Evolutionary conservation across 2,113 vertebrate genomes (phyloP).

Genomic region (Poeciliopsis occidentalis): DNA sequence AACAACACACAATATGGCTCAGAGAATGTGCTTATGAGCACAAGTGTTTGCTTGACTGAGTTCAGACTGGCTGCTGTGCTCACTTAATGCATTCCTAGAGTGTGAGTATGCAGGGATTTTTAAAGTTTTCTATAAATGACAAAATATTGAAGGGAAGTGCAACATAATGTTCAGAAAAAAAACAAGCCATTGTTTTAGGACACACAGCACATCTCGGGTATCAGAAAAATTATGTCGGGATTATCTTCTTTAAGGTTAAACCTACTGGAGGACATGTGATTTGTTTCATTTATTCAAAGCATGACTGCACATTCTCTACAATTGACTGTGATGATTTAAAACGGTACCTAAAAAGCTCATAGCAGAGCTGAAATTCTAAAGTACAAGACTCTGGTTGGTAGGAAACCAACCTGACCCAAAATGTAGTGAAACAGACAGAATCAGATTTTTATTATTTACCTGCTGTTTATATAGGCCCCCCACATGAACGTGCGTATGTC

Average conservation of each 20-base stretch:
- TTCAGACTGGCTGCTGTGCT: slow-evolving; percentile 29
- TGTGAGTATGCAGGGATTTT: slow-evolving; percentile 26
- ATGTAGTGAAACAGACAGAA: background rate
- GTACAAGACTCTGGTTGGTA: background rate
- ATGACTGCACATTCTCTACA: background rate
- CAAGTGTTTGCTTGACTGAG: slow-evolving; percentile 35
- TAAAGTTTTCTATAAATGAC: slow-evolving; percentile 30
- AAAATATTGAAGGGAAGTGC: slow-evolving; percentile 26
- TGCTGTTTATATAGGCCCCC: slow-evolving; percentile 55
- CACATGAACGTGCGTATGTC: slow-evolving; percentile 42
- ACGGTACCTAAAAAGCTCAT: background rate
- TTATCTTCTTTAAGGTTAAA: slow-evolving; percentile 13
- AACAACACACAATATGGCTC: slow-evolving; percentile 59
- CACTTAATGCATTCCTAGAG: slow-evolving; percentile 33
- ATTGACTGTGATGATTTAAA: background rate
- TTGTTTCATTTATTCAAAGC: slow-evolving; percentile 6
- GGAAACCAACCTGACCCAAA: slow-evolving; percentile 1
- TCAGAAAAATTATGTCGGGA: slow-evolving; percentile 14
- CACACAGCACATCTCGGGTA: background rate
- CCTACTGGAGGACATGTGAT: slow-evolving; percentile 11
- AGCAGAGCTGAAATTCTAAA: background rate
- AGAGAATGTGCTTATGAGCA: slow-evolving; percentile 32
- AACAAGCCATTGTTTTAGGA: slow-evolving; percentile 9
- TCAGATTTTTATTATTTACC: slow-evolving; percentile 32
- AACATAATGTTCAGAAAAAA: slow-evolving; percentile 16